Percentiles rank a stretch among this genome's conserved stretches.
phyloP scores from a whole-genome alignment of 2,113 vertebrate genomes.

The Pseudopipra pipra region DNA sequence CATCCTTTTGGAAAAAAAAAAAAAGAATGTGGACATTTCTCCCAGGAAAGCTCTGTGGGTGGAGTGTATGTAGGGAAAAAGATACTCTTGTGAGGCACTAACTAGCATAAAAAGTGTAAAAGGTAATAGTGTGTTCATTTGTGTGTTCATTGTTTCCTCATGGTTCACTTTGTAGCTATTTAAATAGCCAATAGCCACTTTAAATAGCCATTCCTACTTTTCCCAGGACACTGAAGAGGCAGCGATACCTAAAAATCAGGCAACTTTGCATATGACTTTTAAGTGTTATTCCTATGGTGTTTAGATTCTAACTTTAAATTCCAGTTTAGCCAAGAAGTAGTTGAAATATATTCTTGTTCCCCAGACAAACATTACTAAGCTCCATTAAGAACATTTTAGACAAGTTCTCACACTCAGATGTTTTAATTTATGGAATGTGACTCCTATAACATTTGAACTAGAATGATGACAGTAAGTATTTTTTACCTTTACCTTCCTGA shows the following conservation, averaged over 20 bases:
- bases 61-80: not conserved
- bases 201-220: not conserved
- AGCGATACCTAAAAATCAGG: not conserved
- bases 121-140: rapidly evolving
- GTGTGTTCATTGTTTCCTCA: not conserved
- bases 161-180: not conserved
- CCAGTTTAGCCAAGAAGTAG: not conserved
- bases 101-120: not conserved
- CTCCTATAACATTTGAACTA: not conserved
- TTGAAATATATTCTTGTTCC: not conserved
- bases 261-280: not conserved
- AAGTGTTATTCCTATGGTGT: not conserved
- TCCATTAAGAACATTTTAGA: not conserved
- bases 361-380: not conserved
- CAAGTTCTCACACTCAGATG: not conserved
- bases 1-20: not conserved
- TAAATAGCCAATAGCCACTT: not conserved
- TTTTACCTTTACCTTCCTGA: not conserved
- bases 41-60: not conserved
- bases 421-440: not conserved
- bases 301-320: not conserved
- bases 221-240: not conserved
- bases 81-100: not conserved
- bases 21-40: not conserved
- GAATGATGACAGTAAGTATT: not conserved